Evolutionary conservation across 2,797 vertebrate species (phyloP), one percentile per base, ranked within the genome.

Genomic region (Hephaestus fuliginosus): DNA sequence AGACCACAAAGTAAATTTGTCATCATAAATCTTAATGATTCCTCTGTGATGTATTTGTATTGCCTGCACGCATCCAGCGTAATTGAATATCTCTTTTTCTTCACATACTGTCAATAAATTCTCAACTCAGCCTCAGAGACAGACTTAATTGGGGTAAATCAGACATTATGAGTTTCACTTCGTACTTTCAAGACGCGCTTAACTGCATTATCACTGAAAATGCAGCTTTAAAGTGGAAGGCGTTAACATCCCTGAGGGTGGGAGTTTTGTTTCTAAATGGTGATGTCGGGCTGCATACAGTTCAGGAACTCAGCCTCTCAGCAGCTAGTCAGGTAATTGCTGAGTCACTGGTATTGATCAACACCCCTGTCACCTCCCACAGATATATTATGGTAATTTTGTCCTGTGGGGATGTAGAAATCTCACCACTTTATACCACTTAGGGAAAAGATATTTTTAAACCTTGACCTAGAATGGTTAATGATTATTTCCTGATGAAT

Each of bases 271-370:
- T 55, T 80, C 1, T 48, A 61, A 52, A 56, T 22, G 52, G 13
- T 17, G 51, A 52, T 22, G 53, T 20, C 66, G 41, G 43, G 14
- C 30, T n/a, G 55, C 55, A 41, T 15, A 71, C 18, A 3, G 22
- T 78, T 62, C 12, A 20, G 82, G 18, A 58, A 25, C n/a, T 66
- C 52, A n/a, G 14, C 68, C 28, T 55, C 53, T 72, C 33, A 58
- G 67, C 43, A 77, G 22, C 51, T 15, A n/a, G 25, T 66, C 25
- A 22, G 18, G 36, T 62, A 65, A 63, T 68, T 15, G 12, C 64
- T 85, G 78, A 80, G 30, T 86, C 70, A 87, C 15, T 22, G 17
- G 9, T 70, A 76, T 69, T 76, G 70, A 88, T 89, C 46, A 77
- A 28, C 18, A 62, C 28, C 53, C 39, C 51, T 71, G 25, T 72